Conservation (phyloP, 2,113 vertebrate genomes). For the Aphyosemion australe region DNA sequence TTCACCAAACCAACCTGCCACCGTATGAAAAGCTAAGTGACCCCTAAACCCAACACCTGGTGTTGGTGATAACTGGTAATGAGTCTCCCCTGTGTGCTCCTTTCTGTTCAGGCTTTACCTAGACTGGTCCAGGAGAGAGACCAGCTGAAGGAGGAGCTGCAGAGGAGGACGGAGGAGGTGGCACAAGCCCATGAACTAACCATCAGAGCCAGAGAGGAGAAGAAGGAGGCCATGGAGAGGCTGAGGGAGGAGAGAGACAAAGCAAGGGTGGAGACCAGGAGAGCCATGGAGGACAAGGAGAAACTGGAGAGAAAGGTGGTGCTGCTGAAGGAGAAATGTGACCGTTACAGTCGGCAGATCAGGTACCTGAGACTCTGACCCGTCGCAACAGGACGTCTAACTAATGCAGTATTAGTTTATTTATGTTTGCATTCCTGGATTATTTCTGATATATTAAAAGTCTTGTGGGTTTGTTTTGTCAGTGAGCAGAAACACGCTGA, state of each 20-base stretch:
- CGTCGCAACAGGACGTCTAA: background rate
- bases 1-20: too few relatives aligned
- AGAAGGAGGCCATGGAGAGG: constrained; percentile 71
- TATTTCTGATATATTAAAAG: background rate
- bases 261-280: constrained; percentile 57
- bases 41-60: too few relatives aligned
- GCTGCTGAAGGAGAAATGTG: constrained; percentile 77
- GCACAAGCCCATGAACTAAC: constrained; percentile 57
- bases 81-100: background rate
- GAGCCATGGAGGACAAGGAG: constrained; percentile 73
- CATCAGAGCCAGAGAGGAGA: constrained; percentile 74
- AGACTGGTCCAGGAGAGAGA: constrained; percentile 77
- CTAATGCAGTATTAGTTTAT: background rate
- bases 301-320: constrained; percentile 83
- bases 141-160: constrained; percentile 69
- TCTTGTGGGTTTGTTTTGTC: background rate
- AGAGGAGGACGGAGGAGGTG: constrained; percentile 74
- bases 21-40: too few relatives aligned
- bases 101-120: constrained; percentile 49
- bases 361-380: constrained; percentile 47
- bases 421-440: accelerated
- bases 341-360: constrained; percentile 74
- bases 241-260: constrained; percentile 55
- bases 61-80: too few relatives aligned
- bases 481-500: constrained; percentile 68